Percentiles rank a stretch among this genome's conserved stretches.
These are phyloP conservation scores for Crocuta crocuta DNA, from an alignment of 2,113 vertebrate species.

Conservation along the genomic window DNA sequence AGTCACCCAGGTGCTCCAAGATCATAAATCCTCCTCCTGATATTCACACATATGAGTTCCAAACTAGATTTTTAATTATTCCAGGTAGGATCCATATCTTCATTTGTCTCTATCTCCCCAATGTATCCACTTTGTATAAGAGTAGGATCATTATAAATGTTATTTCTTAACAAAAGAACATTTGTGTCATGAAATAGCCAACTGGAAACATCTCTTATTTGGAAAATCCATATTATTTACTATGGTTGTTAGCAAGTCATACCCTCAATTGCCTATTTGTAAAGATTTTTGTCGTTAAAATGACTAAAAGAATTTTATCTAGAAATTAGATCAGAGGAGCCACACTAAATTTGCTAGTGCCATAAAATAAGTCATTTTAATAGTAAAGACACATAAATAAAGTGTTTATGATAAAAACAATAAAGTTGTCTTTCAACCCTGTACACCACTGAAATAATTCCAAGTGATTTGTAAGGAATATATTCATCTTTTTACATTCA, in stretches of 20 bases:
- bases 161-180: not conserved
- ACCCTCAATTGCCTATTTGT: not conserved
- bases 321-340: conserved; percentile 53
- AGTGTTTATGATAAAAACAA: conserved; percentile 79
- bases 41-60: not conserved
- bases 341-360: conserved; percentile 77
- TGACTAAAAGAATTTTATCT: not conserved
- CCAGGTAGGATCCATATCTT: not conserved
- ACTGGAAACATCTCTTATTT: not conserved
- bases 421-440: conserved; percentile 79
- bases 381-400: conserved; percentile 88
- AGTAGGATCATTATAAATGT: not conserved
- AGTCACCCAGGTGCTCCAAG: too few relatives aligned
- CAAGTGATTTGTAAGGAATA: conserved; percentile 77
- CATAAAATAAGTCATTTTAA: conserved; percentile 89
- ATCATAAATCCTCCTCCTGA: not conserved
- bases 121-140: not conserved
- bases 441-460: conserved; percentile 76
- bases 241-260: not conserved
- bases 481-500: conserved; percentile 83
- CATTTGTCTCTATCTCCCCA: not conserved
- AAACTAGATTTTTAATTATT: not conserved
- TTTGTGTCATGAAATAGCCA: not conserved
- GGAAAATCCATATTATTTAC: not conserved
- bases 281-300: conserved; percentile 5